Evolutionary conservation across 2,888 invertebrate genomes (phyloP), one percentile per base, ranked within the genome.

Genomic region (Dendrolimus pini): DNA sequence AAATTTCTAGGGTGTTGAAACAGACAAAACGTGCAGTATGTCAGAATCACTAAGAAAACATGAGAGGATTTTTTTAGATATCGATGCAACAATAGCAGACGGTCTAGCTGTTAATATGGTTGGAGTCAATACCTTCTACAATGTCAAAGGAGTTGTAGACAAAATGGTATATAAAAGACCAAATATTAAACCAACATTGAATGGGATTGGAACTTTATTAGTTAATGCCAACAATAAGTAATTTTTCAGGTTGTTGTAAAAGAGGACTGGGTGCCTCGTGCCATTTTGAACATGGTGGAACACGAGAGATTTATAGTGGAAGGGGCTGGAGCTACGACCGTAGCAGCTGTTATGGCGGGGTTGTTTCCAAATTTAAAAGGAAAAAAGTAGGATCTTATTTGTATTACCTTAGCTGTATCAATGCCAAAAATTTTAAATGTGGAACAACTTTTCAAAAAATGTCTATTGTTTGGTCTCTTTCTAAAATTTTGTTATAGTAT

Each of bases 281-380:
- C 96, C 2, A 95, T 97, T 56, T 88, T 96, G 74, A 92, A 95
- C 60, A 79, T 96, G 54, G 93, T 96, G 0, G 97, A 97, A 81
- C 89, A 94, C 62, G 97, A 97, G 77, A 96, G 96, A 77, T 95
- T 95, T 63, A 96, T 98, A 0, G 95, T 97, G 0, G 98, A 98
- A 85, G 98, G 98, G 0, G 96, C 96, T 13, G 97, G 96, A 0
- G 97, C 97, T 0, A 92, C 94, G 2, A 93, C 95, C 0, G 75
- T 97, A 9, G 97, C 97, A 0, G 95, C 96, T 7, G 92, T 97
- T 61, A 85, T 97, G 67, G 94, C 95, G 12, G 96, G 96, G 1
- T 92, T 95, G 58, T 85, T 97, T 56, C 94, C 96, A 12, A 96
- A 97, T 67, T 91, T 97, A 14, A 93, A 93, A 78, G 96, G 96